Conservation (phyloP, 1,140 invertebrate species). For the Anadara kagoshimensis region DNA sequence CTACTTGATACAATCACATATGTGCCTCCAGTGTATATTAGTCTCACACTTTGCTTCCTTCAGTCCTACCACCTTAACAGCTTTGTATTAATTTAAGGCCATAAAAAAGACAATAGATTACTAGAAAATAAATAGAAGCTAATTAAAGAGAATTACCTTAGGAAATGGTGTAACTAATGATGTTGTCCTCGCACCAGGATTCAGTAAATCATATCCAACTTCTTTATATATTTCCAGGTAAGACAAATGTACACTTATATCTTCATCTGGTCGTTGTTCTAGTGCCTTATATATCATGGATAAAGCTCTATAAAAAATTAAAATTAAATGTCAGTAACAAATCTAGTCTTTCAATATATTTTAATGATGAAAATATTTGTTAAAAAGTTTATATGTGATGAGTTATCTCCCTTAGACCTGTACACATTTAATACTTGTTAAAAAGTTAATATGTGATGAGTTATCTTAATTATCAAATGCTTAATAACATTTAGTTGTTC, state of each 20-base stretch:
- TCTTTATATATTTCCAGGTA: conserved; percentile 76
- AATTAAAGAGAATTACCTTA: conserved; percentile 52
- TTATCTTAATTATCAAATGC: neutral
- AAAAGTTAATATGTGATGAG: too few species aligned
- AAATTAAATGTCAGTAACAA: neutral
- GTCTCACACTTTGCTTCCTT: too few species aligned
- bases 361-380: too few species aligned
- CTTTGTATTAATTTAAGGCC: too few species aligned
- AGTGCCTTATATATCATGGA: conserved; percentile 67
- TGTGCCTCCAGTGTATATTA: too few species aligned
- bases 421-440: too few species aligned
- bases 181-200: conserved; percentile 71
- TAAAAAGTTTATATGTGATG: too few species aligned
- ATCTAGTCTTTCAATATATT: too few species aligned
- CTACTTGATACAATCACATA: too few species aligned
- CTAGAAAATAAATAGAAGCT: neutral
- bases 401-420: too few species aligned
- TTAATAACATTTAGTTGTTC: neutral
- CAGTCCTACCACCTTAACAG: too few species aligned
- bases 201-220: conserved; percentile 79
- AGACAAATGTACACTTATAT: conserved; percentile 69
- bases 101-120: too few species aligned
- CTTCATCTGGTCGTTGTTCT: conserved; percentile 58
- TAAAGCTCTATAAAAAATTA: conserved; percentile 56
- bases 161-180: conserved; percentile 65